Base-by-base conservation (phyloP, 1,140 invertebrate genomes). In the Cotesia glomerata region DNA sequence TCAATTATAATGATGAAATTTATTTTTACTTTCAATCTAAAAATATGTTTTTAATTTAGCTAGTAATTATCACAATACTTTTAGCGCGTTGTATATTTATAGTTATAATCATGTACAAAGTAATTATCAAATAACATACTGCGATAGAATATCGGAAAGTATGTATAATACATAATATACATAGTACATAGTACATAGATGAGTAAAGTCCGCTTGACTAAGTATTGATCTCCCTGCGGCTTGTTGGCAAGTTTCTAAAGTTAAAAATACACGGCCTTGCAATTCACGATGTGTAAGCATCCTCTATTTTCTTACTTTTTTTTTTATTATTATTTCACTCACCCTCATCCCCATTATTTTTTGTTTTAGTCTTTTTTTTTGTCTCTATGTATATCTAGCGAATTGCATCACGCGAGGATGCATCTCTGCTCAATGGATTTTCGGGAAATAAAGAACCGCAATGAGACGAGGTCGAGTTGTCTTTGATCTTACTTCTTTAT, bases 181-280 rank as follows among this genome's bases (percentile, higher is more conserved):
- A 45, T 45, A 39, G 59, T 32, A 34, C 26, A 26, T 26, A 26
- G 26, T 45, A 45, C 11, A 45, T 45, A 45, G 39, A 45, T 16
- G 45, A 9, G 34, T 18, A 67, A 9, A 54, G 65, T 67, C 26
- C 39, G 65, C 65, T 32, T 32, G 65, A 49, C 65, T 18, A 78
- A 81, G 79, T 85, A 85, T 85, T 84, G 83, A 85, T 85, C 80
- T 81, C 81, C 49, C 39, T 67, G 65, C 65, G 65, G 65, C 65
- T 49, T 73, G 72, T 51, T 51, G 71, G 75, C 76, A 79, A 82
- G 81, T 78, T 83, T 79, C 77, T 80, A 68, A 79, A 82, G 82
- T 83, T 84, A 85, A 85, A 85, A 84, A 84, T 85, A 85, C 76
- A 82, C 81, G 80, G 80, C 81, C 80, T 81, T 82, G 80, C 77